These are phyloP conservation scores for Tiliqua scincoides DNA, from an alignment of 2,113 vertebrate genomes.

Conservation along the genomic window DNA sequence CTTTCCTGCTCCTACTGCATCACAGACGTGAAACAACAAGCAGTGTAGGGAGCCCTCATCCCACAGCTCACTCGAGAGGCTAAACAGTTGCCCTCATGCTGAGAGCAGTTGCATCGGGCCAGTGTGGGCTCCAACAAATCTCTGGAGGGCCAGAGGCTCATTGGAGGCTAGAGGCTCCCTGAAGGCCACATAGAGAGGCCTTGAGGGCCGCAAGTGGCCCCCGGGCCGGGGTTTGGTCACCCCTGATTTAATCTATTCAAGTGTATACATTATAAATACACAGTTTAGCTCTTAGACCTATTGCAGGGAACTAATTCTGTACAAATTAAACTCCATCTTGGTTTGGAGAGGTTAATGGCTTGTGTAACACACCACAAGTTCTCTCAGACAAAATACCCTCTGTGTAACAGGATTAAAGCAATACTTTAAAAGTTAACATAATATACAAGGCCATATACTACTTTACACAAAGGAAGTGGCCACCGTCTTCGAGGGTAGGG, in stretches of 20 bases:
- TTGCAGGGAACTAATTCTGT: conserved; percentile 15
- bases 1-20: no score
- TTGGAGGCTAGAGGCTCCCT: no score
- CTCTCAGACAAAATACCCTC: conserved; percentile 26
- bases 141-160: no score
- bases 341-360: background rate
- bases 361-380: background rate
- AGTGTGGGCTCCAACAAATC: no score
- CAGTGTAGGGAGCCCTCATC: no score
- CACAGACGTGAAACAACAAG: no score
- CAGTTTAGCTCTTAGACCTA: conserved; percentile 19
- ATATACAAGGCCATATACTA: conserved; percentile 42
- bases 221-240: no score
- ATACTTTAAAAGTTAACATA: conserved; percentile 34
- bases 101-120: no score
- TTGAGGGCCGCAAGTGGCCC: no score
- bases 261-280: background rate
- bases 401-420: conserved; percentile 19
- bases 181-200: no score
- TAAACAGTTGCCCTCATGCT: no score
- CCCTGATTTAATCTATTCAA: background rate
- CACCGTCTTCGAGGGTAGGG: conserved; percentile 13
- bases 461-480: conserved; percentile 74
- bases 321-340: background rate
- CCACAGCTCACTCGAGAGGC: no score